Conservation (phyloP, 2,797 vertebrate species). For the Myotis planiceps region DNA sequence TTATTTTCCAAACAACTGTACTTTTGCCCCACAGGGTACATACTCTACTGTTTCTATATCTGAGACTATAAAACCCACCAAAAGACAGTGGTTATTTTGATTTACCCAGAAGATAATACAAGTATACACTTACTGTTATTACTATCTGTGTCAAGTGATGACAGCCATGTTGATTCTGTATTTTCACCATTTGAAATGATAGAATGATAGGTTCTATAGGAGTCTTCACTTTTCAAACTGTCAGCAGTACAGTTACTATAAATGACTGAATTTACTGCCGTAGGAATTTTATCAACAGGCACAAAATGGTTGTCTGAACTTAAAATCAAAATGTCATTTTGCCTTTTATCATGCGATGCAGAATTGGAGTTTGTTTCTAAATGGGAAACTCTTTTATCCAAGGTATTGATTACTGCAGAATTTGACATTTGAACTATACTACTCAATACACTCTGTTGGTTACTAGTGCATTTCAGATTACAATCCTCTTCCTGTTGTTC, state of each 20-base stretch:
- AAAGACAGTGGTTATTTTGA: constrained; percentile 37
- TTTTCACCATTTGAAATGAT: constrained; percentile 42
- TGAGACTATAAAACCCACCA: not conserved
- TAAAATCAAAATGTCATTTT: constrained; percentile 46
- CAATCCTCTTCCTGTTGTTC: constrained; percentile 20
- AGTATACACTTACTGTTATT: constrained; percentile 66
- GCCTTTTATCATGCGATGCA: constrained; percentile 16
- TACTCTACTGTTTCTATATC: not conserved
- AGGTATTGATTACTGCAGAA: not conserved
- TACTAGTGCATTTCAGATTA: not conserved
- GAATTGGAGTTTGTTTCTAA: constrained; percentile 9
- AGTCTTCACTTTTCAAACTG: constrained; percentile 26
- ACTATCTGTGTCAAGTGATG: not conserved
- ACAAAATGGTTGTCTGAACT: not conserved
- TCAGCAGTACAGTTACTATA: not conserved
- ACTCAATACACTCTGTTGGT: not conserved
- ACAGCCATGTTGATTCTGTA: not conserved
- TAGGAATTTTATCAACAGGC: not conserved
- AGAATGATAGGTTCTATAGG: not conserved
- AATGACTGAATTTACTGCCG: constrained; percentile 5
- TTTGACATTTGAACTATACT: not conserved
- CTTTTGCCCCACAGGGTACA: not conserved
- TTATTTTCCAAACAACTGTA: not conserved
- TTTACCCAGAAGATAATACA: constrained; percentile 8
- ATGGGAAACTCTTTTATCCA: not conserved